Evolutionary conservation across 2,113 vertebrate genomes (phyloP).

Genomic region (Elanoides forficatus): DNA sequence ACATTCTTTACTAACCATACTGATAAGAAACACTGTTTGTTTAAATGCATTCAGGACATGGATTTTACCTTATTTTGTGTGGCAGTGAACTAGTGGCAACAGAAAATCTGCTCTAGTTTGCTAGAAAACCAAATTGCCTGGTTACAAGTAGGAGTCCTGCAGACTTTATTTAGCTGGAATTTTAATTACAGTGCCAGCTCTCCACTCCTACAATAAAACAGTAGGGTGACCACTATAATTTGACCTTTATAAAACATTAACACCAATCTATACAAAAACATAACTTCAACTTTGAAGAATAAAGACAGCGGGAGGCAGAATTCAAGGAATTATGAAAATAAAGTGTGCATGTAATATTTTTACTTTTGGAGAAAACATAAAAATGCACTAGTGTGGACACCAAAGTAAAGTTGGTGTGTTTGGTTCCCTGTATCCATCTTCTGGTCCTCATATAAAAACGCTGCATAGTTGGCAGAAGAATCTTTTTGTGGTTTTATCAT

Average conservation of each 20-base stretch:
- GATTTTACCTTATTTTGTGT: not conserved
- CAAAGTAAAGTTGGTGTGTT: not conserved
- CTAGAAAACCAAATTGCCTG: constrained; percentile 22
- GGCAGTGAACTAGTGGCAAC: not conserved
- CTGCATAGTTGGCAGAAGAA: not conserved
- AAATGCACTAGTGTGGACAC: rapidly evolving
- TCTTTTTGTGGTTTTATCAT: not conserved
- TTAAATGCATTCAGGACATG: not conserved
- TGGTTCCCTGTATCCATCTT: not conserved
- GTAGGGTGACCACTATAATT: not conserved
- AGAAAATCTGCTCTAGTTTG: not conserved
- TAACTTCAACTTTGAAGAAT: not conserved
- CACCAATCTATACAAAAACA: not conserved
- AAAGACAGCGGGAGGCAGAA: not conserved
- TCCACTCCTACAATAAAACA: not conserved
- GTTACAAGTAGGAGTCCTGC: not conserved
- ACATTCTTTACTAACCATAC: not conserved
- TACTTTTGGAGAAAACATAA: not conserved
- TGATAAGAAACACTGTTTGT: not conserved
- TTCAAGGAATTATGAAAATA: not conserved
- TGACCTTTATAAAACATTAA: constrained; percentile 50
- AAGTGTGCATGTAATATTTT: not conserved
- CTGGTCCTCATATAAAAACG: not conserved
- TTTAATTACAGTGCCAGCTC: constrained; percentile 41
- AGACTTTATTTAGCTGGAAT: constrained; percentile 32